Evolutionary conservation across 2,797 vertebrate genomes (phyloP).

Genomic region (Agapornis canus): DNA sequence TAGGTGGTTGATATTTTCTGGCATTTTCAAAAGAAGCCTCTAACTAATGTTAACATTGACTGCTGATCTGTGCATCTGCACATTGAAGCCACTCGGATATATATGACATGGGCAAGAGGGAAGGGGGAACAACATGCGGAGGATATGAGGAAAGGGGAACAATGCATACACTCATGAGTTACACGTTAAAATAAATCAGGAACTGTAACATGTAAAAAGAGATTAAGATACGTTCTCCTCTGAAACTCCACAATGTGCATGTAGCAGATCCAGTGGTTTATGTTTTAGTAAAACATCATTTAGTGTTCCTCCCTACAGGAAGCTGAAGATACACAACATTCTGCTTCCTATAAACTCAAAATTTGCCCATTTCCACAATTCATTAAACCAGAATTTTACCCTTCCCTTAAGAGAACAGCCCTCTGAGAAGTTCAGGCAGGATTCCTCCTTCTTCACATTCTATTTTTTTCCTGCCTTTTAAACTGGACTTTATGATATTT

Average conservation of each 20-base stretch:
- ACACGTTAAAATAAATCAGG: not conserved
- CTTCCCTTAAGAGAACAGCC: not conserved
- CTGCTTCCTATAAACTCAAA: not conserved
- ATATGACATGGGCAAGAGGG: not conserved
- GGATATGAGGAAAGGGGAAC: not conserved
- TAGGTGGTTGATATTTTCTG: not conserved
- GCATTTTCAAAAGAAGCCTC: not conserved
- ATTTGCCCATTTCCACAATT: not conserved
- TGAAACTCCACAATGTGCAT: not conserved
- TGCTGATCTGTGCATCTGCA: not conserved
- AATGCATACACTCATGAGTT: not conserved
- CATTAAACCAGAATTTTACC: not conserved
- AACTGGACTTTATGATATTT: not conserved
- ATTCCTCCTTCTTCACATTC: not conserved
- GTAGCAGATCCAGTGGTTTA: not conserved
- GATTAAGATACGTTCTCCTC: not conserved
- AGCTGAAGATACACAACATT: not conserved
- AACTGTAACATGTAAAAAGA: not conserved
- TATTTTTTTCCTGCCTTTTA: not conserved
- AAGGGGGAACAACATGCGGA: constrained; percentile 1
- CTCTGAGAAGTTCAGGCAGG: not conserved
- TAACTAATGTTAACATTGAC: not conserved
- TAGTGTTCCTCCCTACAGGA: not conserved
- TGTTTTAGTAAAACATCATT: not conserved
- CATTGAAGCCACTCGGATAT: not conserved